These are phyloP conservation scores for Scopus umbretta DNA, from an alignment of 2,113 vertebrate species.

Conservation along the genomic window DNA sequence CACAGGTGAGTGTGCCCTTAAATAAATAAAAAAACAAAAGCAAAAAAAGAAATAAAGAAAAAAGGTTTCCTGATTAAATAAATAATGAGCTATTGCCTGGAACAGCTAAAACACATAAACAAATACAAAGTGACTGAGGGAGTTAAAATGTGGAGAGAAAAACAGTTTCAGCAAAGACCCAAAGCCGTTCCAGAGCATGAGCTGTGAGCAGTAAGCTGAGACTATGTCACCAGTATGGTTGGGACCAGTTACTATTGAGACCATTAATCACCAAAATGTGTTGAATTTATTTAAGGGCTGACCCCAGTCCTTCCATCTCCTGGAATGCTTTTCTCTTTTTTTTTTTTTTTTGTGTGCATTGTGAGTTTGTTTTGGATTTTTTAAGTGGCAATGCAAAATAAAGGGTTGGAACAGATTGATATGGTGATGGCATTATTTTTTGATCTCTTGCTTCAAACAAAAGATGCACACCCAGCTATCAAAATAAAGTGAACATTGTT, in stretches of 20 bases:
- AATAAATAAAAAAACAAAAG: neutral
- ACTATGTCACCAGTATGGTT: neutral
- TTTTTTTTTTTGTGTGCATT: no score
- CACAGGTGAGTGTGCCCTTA: neutral
- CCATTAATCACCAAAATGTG: neutral
- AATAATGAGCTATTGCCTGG: slow-evolving; percentile 8
- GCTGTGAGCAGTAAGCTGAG: neutral
- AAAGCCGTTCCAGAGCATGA: neutral
- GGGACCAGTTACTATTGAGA: neutral
- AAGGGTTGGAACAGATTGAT: neutral
- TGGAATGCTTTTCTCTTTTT: neutral
- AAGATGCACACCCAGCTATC: slow-evolving; percentile 14
- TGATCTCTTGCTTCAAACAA: slow-evolving; percentile 19
- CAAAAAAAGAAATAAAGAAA: neutral
- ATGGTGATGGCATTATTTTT: neutral
- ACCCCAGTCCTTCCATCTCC: neutral
- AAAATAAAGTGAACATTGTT: slow-evolving; percentile 38
- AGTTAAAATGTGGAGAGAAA: neutral
- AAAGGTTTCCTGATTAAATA: slow-evolving; percentile 33
- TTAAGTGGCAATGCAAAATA: neutral
- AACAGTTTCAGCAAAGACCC: neutral
- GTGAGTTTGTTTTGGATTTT: neutral
- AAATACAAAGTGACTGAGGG: neutral
- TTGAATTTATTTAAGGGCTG: neutral
- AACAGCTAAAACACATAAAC: neutral